phyloP scores from a whole-genome alignment of 2,888 invertebrate species.

The Nephrocerus scutellatus region DNA sequence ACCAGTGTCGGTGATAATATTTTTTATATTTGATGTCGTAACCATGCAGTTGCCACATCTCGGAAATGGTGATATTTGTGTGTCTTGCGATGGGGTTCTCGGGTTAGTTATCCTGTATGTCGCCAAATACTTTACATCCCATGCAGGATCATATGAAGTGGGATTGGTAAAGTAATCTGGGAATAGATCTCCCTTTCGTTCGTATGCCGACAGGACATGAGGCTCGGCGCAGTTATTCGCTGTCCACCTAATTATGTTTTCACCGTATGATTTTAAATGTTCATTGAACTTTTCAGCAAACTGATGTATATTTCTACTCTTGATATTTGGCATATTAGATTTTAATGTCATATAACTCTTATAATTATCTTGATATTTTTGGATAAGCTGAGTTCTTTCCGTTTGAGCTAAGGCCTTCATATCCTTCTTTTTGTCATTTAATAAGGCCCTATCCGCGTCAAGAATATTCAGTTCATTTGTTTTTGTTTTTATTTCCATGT shows the following conservation, averaged over 20 bases:
- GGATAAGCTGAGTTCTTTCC: too few relatives aligned
- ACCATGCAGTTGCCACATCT: conserved; percentile 9
- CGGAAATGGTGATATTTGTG: background rate
- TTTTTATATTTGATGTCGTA: conserved; percentile 1
- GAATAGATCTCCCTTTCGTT: background rate
- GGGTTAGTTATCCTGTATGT: background rate
- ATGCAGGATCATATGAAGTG: background rate
- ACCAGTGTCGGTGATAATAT: conserved; percentile 8
- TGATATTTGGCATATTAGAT: background rate
- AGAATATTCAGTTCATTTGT: too few relatives aligned
- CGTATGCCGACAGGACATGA: conserved; percentile 3
- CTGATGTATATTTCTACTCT: background rate
- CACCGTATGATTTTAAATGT: background rate
- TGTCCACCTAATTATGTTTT: background rate
- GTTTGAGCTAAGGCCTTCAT: too few relatives aligned
- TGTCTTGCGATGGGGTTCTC: background rate
- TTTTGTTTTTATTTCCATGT: too few relatives aligned
- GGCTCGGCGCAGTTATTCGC: conserved; percentile 12
- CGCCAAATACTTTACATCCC: conserved; percentile 9
- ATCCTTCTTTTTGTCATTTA: too few relatives aligned
- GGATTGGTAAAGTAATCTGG: background rate
- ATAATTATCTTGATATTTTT: too few relatives aligned
- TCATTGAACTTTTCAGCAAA: background rate
- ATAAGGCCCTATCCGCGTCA: too few relatives aligned
- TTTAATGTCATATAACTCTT: too few relatives aligned